Conservation (phyloP, 2,797 vertebrate species). For the Bovichtus variegatus region DNA sequence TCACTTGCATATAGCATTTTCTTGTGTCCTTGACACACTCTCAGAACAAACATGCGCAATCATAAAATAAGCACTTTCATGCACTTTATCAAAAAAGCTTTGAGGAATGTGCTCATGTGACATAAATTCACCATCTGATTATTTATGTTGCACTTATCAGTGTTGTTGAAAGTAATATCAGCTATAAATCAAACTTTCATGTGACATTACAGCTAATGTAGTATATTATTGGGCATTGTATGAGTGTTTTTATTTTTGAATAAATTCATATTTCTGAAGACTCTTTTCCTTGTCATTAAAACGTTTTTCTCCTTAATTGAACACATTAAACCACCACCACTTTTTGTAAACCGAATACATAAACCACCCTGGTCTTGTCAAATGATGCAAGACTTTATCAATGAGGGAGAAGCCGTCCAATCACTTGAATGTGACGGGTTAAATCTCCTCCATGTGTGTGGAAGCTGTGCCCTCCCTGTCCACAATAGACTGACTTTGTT, state of each 20-base stretch:
- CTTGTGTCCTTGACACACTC: too few relatives aligned
- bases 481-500: constrained; percentile 80
- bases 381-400: constrained; percentile 49
- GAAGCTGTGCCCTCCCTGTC: constrained; percentile 51
- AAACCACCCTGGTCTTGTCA: neutral
- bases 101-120: neutral
- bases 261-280: constrained; percentile 43
- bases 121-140: neutral
- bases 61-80: constrained; percentile 6
- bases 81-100: constrained; percentile 41
- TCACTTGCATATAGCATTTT: neutral
- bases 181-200: constrained; percentile 14
- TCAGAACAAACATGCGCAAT: constrained; percentile 9
- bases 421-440: constrained; percentile 62
- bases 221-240: neutral
- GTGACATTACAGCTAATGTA: neutral
- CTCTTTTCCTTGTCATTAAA: neutral
- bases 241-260: constrained; percentile 24
- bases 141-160: constrained; percentile 8
- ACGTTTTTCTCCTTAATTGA: neutral
- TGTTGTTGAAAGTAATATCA: constrained; percentile 13
- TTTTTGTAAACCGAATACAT: constrained; percentile 5
- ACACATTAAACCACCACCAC: neutral
- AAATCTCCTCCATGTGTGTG: constrained; percentile 59
- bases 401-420: constrained; percentile 40